Conservation (phyloP, 2,888 invertebrate genomes). For the Andrena trimmerana region DNA sequence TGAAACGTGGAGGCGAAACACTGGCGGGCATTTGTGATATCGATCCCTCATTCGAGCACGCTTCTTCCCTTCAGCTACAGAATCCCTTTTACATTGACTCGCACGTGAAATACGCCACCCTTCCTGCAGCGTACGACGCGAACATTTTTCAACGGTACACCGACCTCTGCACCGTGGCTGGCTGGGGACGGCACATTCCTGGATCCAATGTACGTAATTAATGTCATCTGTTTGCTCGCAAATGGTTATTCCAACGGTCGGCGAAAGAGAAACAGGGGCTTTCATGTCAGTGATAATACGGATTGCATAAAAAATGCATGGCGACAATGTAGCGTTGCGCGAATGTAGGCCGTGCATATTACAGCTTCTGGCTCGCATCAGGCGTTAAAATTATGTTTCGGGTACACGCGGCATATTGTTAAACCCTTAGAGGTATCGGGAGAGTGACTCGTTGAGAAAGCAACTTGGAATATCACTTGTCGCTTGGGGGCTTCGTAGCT, state of each 20-base stretch:
- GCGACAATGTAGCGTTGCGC: background rate
- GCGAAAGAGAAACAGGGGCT: background rate
- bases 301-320: background rate
- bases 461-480: no score
- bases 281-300: no score
- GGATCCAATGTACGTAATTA: slow-evolving; percentile 56
- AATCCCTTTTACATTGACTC: slow-evolving; percentile 66
- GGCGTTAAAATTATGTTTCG: no score
- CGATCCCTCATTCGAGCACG: background rate
- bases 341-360: background rate
- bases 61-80: slow-evolving; percentile 62
- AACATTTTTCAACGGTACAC: slow-evolving; percentile 58
- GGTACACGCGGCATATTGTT: no score
- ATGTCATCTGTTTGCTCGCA: slow-evolving; percentile 8
- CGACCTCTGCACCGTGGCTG: slow-evolving; percentile 63
- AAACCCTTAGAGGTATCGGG: no score
- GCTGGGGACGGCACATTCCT: slow-evolving; percentile 72
- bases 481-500: no score
- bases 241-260: background rate
- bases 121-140: slow-evolving; percentile 61
- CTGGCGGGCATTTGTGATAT: background rate
- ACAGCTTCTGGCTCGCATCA: no score
- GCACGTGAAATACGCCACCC: slow-evolving; percentile 62
- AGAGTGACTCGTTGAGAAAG: no score
- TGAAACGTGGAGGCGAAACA: slow-evolving; percentile 21